Evolutionary conservation across 2,797 vertebrate genomes (phyloP).

Genomic region (Muraenolepis orangiensis): DNA sequence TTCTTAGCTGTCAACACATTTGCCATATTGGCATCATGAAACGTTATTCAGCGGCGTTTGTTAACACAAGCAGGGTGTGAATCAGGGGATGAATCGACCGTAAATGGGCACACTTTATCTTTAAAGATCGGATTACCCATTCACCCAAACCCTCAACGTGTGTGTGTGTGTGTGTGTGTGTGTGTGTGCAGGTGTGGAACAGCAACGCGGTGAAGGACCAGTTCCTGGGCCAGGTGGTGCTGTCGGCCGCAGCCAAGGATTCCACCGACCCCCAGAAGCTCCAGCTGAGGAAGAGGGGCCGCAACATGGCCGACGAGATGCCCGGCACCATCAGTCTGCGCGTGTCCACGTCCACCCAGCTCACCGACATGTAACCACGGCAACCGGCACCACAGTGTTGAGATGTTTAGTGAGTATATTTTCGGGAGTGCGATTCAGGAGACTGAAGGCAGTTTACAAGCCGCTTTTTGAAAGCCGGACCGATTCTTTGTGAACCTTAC

Average conservation of each 20-base stretch:
- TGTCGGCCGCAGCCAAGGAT: conserved; percentile 75
- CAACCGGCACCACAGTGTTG: neutral
- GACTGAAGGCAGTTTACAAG: neutral
- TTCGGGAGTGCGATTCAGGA: neutral
- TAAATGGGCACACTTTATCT: neutral
- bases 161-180: neutral
- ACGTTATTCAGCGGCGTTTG: neutral
- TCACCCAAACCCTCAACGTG: neutral
- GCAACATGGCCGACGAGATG: conserved; percentile 70
- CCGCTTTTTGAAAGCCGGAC: neutral
- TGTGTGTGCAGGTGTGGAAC: conserved; percentile 85
- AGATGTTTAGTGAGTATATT: neutral
- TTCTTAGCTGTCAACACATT: neutral
- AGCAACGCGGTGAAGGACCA: conserved; percentile 76
- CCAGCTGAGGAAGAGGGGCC: conserved; percentile 74
- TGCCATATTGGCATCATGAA: neutral
- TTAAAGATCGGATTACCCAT: too few species aligned
- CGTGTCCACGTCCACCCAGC: conserved; percentile 77
- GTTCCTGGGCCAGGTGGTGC: conserved; percentile 84
- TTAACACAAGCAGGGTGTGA: neutral
- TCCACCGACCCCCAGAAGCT: conserved; percentile 68
- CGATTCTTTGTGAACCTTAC: neutral
- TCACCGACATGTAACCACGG: conserved; percentile 78
- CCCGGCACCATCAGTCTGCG: conserved; percentile 80
- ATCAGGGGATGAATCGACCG: neutral